Evolutionary conservation across 2,888 invertebrate species (phyloP), one percentile per base, ranked within the genome.

Genomic region (Acleris cristana): DNA sequence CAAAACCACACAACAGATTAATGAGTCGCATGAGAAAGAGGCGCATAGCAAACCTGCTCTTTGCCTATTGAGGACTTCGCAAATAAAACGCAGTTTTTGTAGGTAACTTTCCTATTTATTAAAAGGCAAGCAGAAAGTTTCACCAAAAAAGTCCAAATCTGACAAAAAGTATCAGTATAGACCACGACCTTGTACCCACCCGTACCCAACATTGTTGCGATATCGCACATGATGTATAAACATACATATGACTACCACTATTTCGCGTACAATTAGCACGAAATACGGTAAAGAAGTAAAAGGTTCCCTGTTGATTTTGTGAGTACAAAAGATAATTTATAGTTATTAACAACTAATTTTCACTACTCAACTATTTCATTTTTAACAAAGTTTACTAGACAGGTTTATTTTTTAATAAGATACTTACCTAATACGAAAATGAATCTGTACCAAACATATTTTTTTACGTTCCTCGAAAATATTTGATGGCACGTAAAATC

Each of bases 261-360:
- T 67, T 62, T 69, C 57, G 70, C 69, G 67, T 76, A 77, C 79
- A 82, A 78, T 82, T 79, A 82, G 79, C 79, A 82, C 77, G 72
- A 80, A 81, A 83, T 81, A 81, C 79, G 81, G 77, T 79, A 78
- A 73, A 79, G 78, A 83, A 72, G 82, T 78, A 78, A 79, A 75
- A 80, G 80, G 75, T 80, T 85, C 86, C 86, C 86, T 86, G 85
- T 86, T 86, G 84, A 79, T 79, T 80, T 76, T 77, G 75, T 60
- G 65, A 74, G 70, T 72, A 71, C 67, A 71, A 61, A 54, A 54
- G 40, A 34, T 63, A 58, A 34, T 45, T 26, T 5, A 45, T 18
- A 58, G 8, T 48, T 26, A 52, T 53, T 65, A 57, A 56, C 44
- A 52, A 56, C 21, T 2, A 55, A 61, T 21, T 56, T 48, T 61